Percentiles rank a stretch among this genome's conserved stretches.
phyloP scores from a whole-genome alignment of 2,888 invertebrate species.

The Andrena chrysosceles region DNA sequence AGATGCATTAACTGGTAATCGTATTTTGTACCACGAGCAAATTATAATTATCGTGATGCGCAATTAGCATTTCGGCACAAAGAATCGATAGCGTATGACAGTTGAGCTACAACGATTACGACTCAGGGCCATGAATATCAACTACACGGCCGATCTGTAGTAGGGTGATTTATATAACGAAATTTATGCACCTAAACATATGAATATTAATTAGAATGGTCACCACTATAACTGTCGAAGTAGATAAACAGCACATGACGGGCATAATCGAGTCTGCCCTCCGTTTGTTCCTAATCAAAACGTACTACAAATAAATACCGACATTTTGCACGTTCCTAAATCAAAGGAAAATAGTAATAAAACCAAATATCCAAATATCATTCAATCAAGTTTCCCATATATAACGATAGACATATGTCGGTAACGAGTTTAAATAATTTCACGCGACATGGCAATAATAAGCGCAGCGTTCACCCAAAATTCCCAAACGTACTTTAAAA shows the following conservation, averaged over 20 bases:
- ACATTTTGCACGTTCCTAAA: not conserved
- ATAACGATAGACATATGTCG: too few relatives aligned
- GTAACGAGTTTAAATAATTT: too few relatives aligned
- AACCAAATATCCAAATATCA: too few relatives aligned
- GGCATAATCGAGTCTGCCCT: not conserved
- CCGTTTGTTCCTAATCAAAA: not conserved
- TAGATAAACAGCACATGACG: slow-evolving; percentile 25
- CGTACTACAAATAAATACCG: not conserved
- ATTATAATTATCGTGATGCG: slow-evolving; percentile 3
- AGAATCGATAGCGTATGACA: slow-evolving; percentile 30
- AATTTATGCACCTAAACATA: slow-evolving; percentile 33
- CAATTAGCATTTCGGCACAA: slow-evolving; percentile 12
- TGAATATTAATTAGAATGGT: slow-evolving; percentile 49
- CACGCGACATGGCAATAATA: too few relatives aligned
- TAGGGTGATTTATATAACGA: slow-evolving; percentile 24
- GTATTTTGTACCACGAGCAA: not conserved
- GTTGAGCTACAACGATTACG: slow-evolving; percentile 43
- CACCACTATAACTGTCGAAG: not conserved
- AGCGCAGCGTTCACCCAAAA: not conserved
- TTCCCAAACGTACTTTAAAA: not conserved
- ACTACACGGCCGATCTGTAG: slow-evolving; percentile 29
- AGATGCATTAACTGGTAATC: not conserved
- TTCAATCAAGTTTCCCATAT: too few relatives aligned
- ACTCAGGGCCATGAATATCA: slow-evolving; percentile 51
- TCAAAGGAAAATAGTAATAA: not conserved